Percentiles rank a stretch among this genome's conserved stretches.
These are phyloP conservation scores for Epicampocera succincta DNA, from an alignment of 2,888 invertebrate genomes.

Conservation along the genomic window DNA sequence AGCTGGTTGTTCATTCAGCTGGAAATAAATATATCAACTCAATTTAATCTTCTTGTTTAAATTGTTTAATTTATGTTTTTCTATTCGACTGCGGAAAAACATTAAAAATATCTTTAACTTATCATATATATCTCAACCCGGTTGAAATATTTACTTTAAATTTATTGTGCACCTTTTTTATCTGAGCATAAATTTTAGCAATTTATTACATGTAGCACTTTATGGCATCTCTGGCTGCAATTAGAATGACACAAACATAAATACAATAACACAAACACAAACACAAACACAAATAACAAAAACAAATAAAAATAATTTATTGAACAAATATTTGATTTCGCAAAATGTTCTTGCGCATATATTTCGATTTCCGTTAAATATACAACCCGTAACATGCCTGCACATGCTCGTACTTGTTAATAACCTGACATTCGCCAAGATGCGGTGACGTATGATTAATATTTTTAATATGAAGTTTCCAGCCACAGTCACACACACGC, in stretches of 20 bases:
- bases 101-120: background rate
- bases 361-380: too few species aligned
- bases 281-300: background rate
- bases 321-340: background rate
- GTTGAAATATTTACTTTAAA: constrained; percentile 14
- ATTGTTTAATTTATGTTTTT: too few species aligned
- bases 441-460: constrained; percentile 50
- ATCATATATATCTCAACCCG: constrained; percentile 2
- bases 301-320: constrained; percentile 2
- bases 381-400: too few species aligned
- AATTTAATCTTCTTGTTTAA: too few species aligned
- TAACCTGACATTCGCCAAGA: constrained; percentile 1
- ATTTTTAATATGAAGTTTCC: constrained; percentile 31
- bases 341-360: background rate
- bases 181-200: constrained; percentile 15
- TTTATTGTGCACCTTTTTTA: constrained; percentile 33
- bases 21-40: too few species aligned
- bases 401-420: background rate
- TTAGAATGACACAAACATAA: constrained; percentile 27
- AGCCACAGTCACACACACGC: background rate
- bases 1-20: too few species aligned
- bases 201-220: constrained; percentile 42
- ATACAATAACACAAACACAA: constrained; percentile 3
- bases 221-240: constrained; percentile 24
- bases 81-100: background rate